Evolutionary conservation across 2,888 invertebrate genomes (phyloP).

Genomic region (Stenodema calcarata): DNA sequence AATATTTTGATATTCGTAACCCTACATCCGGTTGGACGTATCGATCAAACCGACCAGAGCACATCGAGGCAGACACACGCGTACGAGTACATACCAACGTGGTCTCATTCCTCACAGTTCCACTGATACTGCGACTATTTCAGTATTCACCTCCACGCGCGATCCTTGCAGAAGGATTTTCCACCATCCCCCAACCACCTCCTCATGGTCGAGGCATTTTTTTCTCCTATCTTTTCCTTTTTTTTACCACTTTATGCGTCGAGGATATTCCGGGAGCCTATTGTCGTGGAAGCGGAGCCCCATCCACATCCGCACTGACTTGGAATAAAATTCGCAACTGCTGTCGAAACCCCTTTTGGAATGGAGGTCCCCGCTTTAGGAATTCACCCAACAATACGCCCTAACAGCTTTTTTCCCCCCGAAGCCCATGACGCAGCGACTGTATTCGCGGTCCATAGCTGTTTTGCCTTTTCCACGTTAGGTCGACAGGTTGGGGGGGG

Average conservation of each 20-base stretch:
- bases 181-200: background rate
- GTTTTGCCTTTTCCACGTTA: background rate
- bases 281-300: constrained; percentile 7
- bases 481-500: background rate
- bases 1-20: no score
- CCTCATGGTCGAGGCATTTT: background rate
- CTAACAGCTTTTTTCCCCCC: background rate
- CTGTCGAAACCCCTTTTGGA: background rate
- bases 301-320: constrained; percentile 13
- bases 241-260: background rate
- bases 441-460: background rate
- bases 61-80: no score
- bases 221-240: background rate
- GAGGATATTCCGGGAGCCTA: constrained; percentile 21
- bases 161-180: constrained; percentile 1
- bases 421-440: background rate
- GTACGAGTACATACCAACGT: background rate
- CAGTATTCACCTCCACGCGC: constrained; percentile 14
- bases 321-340: constrained; percentile 18
- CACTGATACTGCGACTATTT: constrained; percentile 16
- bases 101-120: background rate
- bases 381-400: background rate
- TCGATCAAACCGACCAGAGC: no score
- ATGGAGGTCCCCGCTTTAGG: background rate
- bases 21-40: no score